These are phyloP conservation scores for Heterocephalus glaber DNA, from an alignment of 2,113 vertebrate species.

Conservation along the genomic window DNA sequence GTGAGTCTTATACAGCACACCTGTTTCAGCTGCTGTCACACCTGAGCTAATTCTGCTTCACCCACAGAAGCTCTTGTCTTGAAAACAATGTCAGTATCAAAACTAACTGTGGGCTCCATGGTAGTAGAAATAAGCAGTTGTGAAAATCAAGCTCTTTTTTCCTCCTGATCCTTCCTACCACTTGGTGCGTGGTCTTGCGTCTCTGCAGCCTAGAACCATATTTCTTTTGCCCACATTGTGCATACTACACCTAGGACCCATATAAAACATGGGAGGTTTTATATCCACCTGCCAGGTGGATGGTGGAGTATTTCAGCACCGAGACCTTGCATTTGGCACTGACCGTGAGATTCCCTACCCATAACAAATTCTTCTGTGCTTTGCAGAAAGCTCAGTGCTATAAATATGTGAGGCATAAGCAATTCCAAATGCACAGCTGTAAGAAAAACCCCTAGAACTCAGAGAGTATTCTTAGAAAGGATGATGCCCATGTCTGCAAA, in stretches of 20 bases:
- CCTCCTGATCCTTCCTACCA: neutral
- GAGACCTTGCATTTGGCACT: fast-evolving
- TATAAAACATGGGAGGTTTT: neutral
- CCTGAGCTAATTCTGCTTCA: neutral
- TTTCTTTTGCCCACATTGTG: neutral
- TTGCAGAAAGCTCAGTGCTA: neutral
- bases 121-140: neutral
- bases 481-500: neutral
- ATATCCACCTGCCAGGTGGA: neutral
- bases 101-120: too few species aligned
- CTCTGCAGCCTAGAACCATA: neutral
- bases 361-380: neutral
- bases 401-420: fast-evolving
- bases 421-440: neutral
- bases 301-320: fast-evolving
- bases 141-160: neutral
- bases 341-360: neutral
- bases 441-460: neutral
- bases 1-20: neutral
- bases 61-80: neutral
- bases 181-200: neutral
- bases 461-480: neutral
- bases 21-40: neutral
- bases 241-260: fast-evolving
- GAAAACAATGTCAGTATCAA: neutral